Conservation (phyloP, 2,113 vertebrate species). For the Spea multiplicata region DNA sequence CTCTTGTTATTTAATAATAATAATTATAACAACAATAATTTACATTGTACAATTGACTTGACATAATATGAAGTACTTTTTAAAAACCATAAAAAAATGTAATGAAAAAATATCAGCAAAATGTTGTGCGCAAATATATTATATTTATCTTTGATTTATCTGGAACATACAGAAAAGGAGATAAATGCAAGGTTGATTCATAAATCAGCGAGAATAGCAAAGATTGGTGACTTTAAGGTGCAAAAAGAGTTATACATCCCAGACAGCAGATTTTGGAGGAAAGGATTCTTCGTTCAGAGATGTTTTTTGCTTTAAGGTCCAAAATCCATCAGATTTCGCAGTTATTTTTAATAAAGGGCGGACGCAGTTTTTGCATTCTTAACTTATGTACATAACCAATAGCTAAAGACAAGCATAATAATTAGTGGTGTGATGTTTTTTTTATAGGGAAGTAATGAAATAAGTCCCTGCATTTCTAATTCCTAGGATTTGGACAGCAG, state of each 20-base stretch:
- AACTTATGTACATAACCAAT: too few species aligned
- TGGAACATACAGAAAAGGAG: slow-evolving; percentile 38
- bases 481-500: too few species aligned
- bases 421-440: too few species aligned
- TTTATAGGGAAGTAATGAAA: too few species aligned
- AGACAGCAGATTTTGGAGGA: slow-evolving; percentile 12
- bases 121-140: slow-evolving; percentile 18
- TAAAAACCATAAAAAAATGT: background rate
- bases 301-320: background rate
- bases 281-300: slow-evolving; percentile 12
- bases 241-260: slow-evolving; percentile 25
- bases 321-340: too few species aligned
- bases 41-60: too few species aligned
- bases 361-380: too few species aligned
- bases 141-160: slow-evolving; percentile 46
- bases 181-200: slow-evolving; percentile 38
- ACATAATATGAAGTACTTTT: background rate
- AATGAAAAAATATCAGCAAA: slow-evolving; percentile 23
- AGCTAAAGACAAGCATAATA: too few species aligned
- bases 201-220: slow-evolving; percentile 29
- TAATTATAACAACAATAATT: too few species aligned
- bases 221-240: slow-evolving; percentile 41
- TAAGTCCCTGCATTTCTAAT: too few species aligned
- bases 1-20: too few species aligned
- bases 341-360: too few species aligned